These are phyloP conservation scores for Cephus pulcher DNA, from an alignment of 2,888 invertebrate genomes.

Conservation along the genomic window DNA sequence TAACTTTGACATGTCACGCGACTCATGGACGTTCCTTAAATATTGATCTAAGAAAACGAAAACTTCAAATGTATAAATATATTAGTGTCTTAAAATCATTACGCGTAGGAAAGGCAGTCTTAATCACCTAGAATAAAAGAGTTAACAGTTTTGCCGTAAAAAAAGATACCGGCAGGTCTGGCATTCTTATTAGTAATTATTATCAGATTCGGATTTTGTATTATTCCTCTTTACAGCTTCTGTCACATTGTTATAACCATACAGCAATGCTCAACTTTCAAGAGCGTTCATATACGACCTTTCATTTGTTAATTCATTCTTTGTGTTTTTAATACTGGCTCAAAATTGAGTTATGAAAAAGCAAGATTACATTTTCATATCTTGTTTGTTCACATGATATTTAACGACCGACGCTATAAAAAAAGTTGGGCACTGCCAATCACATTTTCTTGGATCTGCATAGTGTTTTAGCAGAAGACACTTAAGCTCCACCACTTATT, in stretches of 20 bases:
- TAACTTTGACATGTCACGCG: neutral
- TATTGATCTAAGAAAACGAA: neutral
- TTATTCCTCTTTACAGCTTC: slow-evolving; percentile 43
- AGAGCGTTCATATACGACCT: neutral
- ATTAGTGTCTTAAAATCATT: neutral
- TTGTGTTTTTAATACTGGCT: neutral
- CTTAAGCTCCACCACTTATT: slow-evolving; percentile 56
- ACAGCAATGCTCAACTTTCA: slow-evolving; percentile 47
- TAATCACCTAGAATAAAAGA: slow-evolving; percentile 36
- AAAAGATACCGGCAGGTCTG: slow-evolving; percentile 16
- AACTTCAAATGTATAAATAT: neutral
- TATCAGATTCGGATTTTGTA: slow-evolving; percentile 36
- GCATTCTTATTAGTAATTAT: slow-evolving; percentile 30
- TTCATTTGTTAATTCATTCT: neutral
- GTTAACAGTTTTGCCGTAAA: slow-evolving; percentile 27
- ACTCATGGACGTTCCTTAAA: neutral
- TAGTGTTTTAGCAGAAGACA: slow-evolving; percentile 51
- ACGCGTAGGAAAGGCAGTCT: slow-evolving; percentile 28
- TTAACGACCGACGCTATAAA: neutral
- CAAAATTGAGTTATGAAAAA: neutral
- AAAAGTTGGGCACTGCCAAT: slow-evolving; percentile 45
- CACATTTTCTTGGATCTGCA: slow-evolving; percentile 43
- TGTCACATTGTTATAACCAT: slow-evolving; percentile 44
- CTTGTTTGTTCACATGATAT: neutral
- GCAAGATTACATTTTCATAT: neutral